Base-by-base conservation (phyloP, 1,140 invertebrate genomes). In the Steinernema khuongi region DNA sequence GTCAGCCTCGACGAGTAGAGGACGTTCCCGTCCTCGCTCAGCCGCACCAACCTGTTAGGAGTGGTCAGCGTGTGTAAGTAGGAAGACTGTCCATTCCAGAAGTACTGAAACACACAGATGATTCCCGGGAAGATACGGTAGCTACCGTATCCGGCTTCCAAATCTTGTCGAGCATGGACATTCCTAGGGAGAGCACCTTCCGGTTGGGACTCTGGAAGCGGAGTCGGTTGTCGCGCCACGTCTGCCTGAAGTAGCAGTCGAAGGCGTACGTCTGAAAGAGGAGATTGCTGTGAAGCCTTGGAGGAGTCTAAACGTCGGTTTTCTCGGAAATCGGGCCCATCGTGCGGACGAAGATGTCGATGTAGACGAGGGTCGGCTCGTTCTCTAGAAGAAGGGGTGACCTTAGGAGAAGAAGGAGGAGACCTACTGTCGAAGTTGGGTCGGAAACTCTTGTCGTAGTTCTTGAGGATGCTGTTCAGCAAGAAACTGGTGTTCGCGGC, bases 1-100 rank as follows among this genome's bases (percentile, higher is more conserved):
- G 94, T 97, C 81, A 97, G 87, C 85, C 94, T 95, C 85, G 85
- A 78, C 1, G 94, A 97, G 85, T 96, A 96, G 18, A 96, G 88
- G 77, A 97, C 93, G 78, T 92, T 91, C 0, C 94, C 94, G 80
- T 96, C 91, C 83, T 87, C 79, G 33, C 88, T 82, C 17, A 87
- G 81, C 60, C 86, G 74, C 17, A 87, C 81, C 44, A 87, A 81
- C 74, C 85, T 85, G 79, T 87, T 87, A 14, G 85, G 82, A 30
- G 82, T 81, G 1, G 86, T 86, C 19, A 86, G 81, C 71, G 79
- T 85, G 74, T 87, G 86, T 14, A 87, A 78, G 74, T 83, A 86
- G 11, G 86, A 85, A 7, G 81, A 76, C 36, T 86, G 81, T 29
- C 86, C 86, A 78, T 87, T 87, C 29, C 81, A 78, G 74, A 87